Conservation (phyloP, 2,797 vertebrate genomes). For the Sebastes kiyomatsui region DNA sequence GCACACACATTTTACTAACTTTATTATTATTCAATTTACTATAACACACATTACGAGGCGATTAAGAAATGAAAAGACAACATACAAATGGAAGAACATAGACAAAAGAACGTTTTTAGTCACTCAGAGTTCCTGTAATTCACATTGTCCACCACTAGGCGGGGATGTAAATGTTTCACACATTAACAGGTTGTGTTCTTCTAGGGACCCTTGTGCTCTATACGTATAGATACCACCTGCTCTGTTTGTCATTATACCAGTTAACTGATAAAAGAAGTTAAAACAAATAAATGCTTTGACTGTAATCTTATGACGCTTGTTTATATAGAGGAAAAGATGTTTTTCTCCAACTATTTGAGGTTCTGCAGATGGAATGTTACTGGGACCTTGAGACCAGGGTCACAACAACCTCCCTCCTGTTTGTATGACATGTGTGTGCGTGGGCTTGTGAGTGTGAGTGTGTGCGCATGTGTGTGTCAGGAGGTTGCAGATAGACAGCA, state of each 20-base stretch:
- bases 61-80: neutral
- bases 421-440: neutral
- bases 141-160: conserved; percentile 47
- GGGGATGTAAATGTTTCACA: conserved; percentile 21
- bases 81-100: neutral
- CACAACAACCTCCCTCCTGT: neutral
- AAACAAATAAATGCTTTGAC: neutral
- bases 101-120: neutral
- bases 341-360: neutral
- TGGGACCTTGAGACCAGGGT: conserved; percentile 6
- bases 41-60: neutral
- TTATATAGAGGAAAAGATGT: neutral
- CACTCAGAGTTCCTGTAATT: neutral
- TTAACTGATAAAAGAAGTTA: neutral
- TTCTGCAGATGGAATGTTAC: neutral
- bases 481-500: neutral
- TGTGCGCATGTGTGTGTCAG: neutral
- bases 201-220: neutral
- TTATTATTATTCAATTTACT: neutral
- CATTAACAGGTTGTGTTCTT: neutral
- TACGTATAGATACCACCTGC: neutral
- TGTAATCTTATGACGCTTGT: neutral
- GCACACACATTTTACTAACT: neutral
- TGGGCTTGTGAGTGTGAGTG: neutral
- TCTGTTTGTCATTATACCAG: neutral